These are phyloP conservation scores for Stenodema calcarata DNA, from an alignment of 2,888 invertebrate genomes.

Conservation along the genomic window DNA sequence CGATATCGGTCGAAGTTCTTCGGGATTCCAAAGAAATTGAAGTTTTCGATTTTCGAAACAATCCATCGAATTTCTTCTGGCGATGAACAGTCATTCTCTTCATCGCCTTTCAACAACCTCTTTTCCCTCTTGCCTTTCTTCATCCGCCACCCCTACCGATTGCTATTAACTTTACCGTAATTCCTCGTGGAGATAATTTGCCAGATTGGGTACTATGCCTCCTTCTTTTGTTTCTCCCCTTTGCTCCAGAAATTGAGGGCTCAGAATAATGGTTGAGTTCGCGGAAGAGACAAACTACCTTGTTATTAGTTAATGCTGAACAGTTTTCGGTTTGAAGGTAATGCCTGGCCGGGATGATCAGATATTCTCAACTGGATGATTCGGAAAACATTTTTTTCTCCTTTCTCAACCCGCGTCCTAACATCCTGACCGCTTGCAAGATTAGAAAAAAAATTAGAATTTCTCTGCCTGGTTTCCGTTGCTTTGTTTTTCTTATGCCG, in stretches of 20 bases:
- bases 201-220: slow-evolving; percentile 30
- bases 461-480: slow-evolving; percentile 3
- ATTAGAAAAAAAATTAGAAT: neutral
- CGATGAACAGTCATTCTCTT: neutral
- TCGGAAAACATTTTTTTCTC: slow-evolving; percentile 11
- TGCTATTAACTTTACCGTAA: slow-evolving; percentile 12
- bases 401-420: neutral
- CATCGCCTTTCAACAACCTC: neutral
- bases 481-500: neutral
- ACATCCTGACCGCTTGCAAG: slow-evolving; percentile 11
- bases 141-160: neutral
- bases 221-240: slow-evolving; percentile 28
- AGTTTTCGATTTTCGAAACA: too few relatives aligned
- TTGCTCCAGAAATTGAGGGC: slow-evolving; percentile 37
- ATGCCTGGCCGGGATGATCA: slow-evolving; percentile 23
- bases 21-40: too few relatives aligned
- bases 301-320: slow-evolving; percentile 42
- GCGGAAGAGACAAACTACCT: slow-evolving; percentile 43
- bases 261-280: slow-evolving; percentile 40
- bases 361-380: slow-evolving; percentile 27
- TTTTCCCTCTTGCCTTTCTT: too few relatives aligned
- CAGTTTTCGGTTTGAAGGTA: slow-evolving; percentile 32
- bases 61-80: neutral
- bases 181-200: slow-evolving; percentile 35
- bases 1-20: too few relatives aligned